Percentiles rank a stretch among this genome's conserved stretches.
These are phyloP conservation scores for Stomatorhinus ivindoensis DNA, from an alignment of 2,113 vertebrate species.

Conservation along the genomic window DNA sequence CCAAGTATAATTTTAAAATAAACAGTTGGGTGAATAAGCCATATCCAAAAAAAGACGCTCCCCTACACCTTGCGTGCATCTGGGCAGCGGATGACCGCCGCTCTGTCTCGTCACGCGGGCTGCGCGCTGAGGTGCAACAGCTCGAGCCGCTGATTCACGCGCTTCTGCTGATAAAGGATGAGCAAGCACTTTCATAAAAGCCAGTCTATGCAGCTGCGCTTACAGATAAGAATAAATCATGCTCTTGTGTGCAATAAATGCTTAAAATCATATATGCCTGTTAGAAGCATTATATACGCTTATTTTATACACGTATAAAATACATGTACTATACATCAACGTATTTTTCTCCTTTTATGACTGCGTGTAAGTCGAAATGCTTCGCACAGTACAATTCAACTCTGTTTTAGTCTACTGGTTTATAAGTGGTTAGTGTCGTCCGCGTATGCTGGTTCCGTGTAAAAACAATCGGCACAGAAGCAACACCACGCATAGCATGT, in stretches of 20 bases:
- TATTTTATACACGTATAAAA: background rate
- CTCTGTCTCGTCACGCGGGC: background rate
- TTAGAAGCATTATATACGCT: background rate
- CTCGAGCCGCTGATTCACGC: conserved; percentile 62
- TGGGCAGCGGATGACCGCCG: background rate
- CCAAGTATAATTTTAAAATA: background rate
- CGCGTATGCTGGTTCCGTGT: background rate
- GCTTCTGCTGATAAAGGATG: conserved; percentile 66
- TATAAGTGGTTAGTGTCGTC: background rate
- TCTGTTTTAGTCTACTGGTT: background rate
- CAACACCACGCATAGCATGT: background rate
- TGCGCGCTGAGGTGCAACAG: conserved; percentile 43
- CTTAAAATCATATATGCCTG: background rate
- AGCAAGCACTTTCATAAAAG: conserved; percentile 53
- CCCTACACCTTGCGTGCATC: background rate
- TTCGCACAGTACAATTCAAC: background rate
- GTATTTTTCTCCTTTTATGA: background rate
- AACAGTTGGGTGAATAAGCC: background rate
- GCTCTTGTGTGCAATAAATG: background rate
- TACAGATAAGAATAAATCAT: background rate
- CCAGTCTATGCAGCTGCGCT: background rate
- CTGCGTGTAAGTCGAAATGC: background rate
- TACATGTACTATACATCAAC: background rate
- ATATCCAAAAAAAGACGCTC: background rate
- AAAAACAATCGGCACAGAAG: background rate